Percentiles rank a stretch among this genome's conserved stretches.
Conservation (phyloP, 2,113 vertebrate genomes). For the Pelobates fuscus region DNA sequence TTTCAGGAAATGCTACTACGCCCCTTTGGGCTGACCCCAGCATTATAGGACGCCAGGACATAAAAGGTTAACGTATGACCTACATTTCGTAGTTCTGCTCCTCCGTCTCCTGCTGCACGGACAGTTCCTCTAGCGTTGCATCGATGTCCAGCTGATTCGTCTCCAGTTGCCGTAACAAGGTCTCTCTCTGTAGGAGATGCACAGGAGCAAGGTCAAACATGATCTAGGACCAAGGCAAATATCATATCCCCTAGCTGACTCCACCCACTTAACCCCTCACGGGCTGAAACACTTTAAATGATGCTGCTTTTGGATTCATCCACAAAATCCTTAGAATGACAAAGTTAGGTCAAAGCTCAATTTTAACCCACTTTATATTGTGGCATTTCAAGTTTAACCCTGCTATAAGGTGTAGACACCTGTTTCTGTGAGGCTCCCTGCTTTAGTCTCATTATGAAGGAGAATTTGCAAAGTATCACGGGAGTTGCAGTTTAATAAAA, state of each 20-base stretch:
- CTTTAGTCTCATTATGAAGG: too few species aligned
- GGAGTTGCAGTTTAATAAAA: too few species aligned
- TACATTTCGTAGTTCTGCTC: slow-evolving; percentile 98
- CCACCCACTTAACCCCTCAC: neutral
- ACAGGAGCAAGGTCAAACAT: neutral
- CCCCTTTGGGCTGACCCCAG: neutral
- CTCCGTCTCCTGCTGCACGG: slow-evolving; percentile 93
- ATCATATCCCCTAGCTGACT: neutral
- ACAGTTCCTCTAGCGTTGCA: slow-evolving; percentile 92
- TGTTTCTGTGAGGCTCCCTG: too few species aligned
- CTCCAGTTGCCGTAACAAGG: slow-evolving; percentile 92
- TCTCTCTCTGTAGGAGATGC: slow-evolving; percentile 80
- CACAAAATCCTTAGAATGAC: too few species aligned
- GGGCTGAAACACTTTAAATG: neutral
- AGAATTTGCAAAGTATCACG: too few species aligned
- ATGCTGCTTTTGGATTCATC: too few species aligned
- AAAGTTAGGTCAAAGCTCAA: too few species aligned
- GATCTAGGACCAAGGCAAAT: neutral
- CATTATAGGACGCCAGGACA: neutral
- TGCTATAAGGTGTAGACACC: too few species aligned
- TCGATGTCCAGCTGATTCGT: slow-evolving; percentile 98
- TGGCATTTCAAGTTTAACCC: too few species aligned
- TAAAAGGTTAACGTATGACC: slow-evolving; percentile 28
- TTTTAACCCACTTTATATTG: too few species aligned
- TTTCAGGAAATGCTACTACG: neutral